Evolutionary conservation across 2,113 vertebrate genomes (phyloP).

Genomic region (Bubalus kerabau): DNA sequence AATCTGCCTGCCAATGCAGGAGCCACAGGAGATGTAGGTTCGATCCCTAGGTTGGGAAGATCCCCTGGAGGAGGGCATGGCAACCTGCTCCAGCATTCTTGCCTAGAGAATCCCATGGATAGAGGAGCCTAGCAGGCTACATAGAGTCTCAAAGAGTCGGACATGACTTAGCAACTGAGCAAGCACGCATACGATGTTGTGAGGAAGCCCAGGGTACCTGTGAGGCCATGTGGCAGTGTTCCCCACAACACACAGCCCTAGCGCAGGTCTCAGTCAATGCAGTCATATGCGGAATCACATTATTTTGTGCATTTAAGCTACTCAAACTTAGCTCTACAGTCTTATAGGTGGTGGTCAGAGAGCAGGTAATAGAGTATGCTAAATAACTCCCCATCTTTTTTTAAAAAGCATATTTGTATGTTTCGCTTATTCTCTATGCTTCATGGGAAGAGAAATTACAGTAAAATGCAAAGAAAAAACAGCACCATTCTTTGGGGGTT

Average conservation of each 20-base stretch:
- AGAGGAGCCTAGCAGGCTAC: not conserved
- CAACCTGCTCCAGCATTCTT: not conserved
- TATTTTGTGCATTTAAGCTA: not conserved
- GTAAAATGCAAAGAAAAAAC: not conserved
- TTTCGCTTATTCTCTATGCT: not conserved
- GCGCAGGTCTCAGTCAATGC: not conserved
- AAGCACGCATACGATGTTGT: not conserved
- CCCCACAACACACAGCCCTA: no score
- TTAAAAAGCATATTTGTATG: not conserved
- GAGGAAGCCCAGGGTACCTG: not conserved
- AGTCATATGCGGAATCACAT: not conserved
- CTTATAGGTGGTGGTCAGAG: not conserved
- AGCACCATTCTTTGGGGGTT: not conserved
- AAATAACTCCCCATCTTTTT: not conserved
- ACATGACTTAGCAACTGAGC: not conserved
- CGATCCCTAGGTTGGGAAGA: not conserved
- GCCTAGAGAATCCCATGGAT: not conserved
- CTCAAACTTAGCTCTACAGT: not conserved
- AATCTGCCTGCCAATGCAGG: not conserved
- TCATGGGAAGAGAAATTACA: not conserved
- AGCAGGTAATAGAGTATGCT: rapidly evolving
- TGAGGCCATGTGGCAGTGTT: not conserved
- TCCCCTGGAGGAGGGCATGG: not conserved
- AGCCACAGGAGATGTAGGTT: not conserved
- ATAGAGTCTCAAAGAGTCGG: not conserved